Conservation (phyloP, 2,888 invertebrate genomes). For the Graphium colonna region DNA sequence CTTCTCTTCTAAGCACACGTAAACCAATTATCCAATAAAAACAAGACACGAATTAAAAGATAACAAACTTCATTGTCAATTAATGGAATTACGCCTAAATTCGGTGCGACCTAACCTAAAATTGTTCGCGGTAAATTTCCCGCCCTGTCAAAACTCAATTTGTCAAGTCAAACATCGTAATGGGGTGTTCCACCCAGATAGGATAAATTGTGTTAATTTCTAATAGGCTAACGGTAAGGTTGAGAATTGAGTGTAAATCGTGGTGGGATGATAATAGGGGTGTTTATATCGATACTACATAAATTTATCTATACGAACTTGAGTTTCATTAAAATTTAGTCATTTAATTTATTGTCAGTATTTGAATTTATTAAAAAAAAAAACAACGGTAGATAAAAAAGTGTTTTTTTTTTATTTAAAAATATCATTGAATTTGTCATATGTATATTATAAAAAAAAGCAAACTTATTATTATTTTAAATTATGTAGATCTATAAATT, state of each 20-base stretch:
- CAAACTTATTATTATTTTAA: no score
- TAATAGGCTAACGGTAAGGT: conserved; percentile 49
- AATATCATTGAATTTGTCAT: no score
- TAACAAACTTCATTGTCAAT: conserved; percentile 37
- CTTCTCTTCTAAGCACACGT: not conserved
- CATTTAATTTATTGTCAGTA: no score
- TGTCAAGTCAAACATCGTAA: conserved; percentile 73
- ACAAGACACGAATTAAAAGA: conserved; percentile 44
- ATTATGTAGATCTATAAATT: no score
- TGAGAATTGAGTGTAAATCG: conserved; percentile 45
- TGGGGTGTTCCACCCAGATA: conserved; percentile 40
- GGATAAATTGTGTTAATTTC: conserved; percentile 37
- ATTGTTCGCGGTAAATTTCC: conserved; percentile 55
- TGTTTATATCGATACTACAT: conserved; percentile 14
- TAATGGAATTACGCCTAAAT: conserved; percentile 49
- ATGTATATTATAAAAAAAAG: no score
- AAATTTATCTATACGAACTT: not conserved
- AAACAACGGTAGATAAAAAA: no score
- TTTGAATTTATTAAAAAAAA: no score
- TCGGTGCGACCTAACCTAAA: conserved; percentile 47
- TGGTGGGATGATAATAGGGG: conserved; percentile 26
- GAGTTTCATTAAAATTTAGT: no score
- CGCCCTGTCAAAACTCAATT: conserved; percentile 78
- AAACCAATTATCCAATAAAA: conserved; percentile 35
- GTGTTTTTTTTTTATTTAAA: no score